Percentiles rank a stretch among this genome's conserved stretches.
Conservation (phyloP, 1,140 invertebrate species). For the Amyelois transitella region DNA sequence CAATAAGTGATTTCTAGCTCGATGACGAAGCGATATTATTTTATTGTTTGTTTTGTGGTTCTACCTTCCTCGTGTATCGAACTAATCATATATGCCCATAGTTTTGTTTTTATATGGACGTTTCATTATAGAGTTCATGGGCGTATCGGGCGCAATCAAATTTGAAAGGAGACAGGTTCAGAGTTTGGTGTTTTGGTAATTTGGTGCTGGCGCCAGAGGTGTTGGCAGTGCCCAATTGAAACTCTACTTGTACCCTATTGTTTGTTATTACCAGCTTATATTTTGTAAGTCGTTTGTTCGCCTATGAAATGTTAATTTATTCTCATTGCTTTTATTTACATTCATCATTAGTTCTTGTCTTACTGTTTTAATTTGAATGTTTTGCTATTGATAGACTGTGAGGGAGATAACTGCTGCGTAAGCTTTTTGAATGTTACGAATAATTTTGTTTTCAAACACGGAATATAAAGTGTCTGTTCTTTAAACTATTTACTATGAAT, state of each 20-base stretch:
- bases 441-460: too few species aligned
- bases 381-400: neutral
- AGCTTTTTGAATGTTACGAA: too few species aligned
- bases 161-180: slow-evolving; percentile 66
- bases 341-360: neutral
- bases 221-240: slow-evolving; percentile 33
- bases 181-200: slow-evolving; percentile 52
- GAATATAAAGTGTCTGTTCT: too few species aligned
- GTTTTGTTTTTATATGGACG: slow-evolving; percentile 70
- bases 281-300: slow-evolving; percentile 1
- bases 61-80: slow-evolving; percentile 71
- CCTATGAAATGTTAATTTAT: neutral
- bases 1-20: slow-evolving; percentile 72
- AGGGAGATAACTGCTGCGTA: neutral
- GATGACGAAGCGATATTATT: slow-evolving; percentile 60
- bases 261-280: slow-evolving; percentile 18
- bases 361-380: neutral
- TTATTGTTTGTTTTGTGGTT: slow-evolving; percentile 70
- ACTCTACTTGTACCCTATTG: slow-evolving; percentile 32
- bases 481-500: too few species aligned
- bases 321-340: neutral
- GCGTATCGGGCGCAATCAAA: slow-evolving; percentile 67
- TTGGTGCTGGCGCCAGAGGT: slow-evolving; percentile 62
- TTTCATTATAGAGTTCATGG: slow-evolving; percentile 71
- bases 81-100: slow-evolving; percentile 71